phyloP scores from a whole-genome alignment of 2,888 invertebrate genomes.

The Reticulitermes lucifugus region DNA sequence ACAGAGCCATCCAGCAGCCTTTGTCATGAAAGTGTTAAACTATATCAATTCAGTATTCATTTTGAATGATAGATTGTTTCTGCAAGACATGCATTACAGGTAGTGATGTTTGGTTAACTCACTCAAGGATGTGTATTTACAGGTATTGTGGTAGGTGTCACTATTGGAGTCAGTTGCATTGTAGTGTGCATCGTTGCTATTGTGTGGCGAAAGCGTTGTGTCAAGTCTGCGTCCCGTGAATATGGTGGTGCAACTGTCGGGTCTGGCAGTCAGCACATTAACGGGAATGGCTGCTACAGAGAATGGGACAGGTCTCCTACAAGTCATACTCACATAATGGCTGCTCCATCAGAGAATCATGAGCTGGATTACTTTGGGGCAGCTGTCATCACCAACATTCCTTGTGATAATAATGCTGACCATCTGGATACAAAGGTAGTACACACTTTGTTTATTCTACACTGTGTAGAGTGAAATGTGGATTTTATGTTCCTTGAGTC shows the following conservation, averaged over 20 bases:
- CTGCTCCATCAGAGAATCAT: constrained; percentile 58
- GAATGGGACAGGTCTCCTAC: constrained; percentile 41
- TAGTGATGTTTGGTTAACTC: too few species aligned
- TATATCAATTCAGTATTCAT: too few species aligned
- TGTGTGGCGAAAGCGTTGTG: constrained; percentile 63
- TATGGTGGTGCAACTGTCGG: not conserved
- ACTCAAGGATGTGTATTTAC: constrained; percentile 51
- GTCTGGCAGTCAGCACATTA: constrained; percentile 28
- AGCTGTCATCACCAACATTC: constrained; percentile 51
- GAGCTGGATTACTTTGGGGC: constrained; percentile 59
- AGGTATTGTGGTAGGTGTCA: constrained; percentile 68
- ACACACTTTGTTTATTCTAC: too few species aligned
- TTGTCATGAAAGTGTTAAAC: too few species aligned
- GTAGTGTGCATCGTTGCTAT: constrained; percentile 64
- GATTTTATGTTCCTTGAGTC: too few species aligned
- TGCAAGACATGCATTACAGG: too few species aligned
- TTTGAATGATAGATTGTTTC: too few species aligned
- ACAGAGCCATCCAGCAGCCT: too few species aligned
- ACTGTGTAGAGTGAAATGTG: too few species aligned
- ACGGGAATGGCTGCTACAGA: constrained; percentile 48
- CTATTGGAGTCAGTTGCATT: constrained; percentile 64
- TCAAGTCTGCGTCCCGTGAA: constrained; percentile 43
- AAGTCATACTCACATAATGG: not conserved
- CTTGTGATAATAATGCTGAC: constrained; percentile 55
- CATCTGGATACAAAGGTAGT: constrained; percentile 71